A percentile compares a stretch with the other conserved stretches of the same genome.
phyloP scores from a whole-genome alignment of 1,140 invertebrate species.

The Harpegnathos saltator region DNA sequence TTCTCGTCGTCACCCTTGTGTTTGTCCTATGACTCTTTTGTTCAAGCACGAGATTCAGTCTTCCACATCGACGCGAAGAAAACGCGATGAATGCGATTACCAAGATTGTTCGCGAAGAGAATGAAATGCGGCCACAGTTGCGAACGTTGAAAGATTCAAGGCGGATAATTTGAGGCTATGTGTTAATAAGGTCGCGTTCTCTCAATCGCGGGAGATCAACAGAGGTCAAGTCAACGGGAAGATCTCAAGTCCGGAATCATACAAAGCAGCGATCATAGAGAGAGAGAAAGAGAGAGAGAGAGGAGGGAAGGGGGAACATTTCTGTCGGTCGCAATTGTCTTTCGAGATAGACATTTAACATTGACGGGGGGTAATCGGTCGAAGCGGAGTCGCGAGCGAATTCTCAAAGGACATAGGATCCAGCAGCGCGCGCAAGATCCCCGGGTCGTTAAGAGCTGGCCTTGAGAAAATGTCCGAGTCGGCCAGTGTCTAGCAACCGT shows the following conservation, averaged over 20 bases:
- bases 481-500: conserved; percentile 66
- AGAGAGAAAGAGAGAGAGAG: background rate
- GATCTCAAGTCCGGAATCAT: background rate
- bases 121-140: background rate
- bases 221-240: conserved; percentile 1
- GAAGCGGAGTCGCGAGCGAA: background rate
- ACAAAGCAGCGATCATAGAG: background rate
- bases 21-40: no score
- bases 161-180: background rate
- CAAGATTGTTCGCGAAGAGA: background rate
- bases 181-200: background rate
- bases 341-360: conserved; percentile 9
- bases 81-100: background rate
- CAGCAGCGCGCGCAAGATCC: background rate
- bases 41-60: no score
- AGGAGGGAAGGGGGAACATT: no score
- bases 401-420: conserved; percentile 60
- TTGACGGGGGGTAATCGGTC: conserved; percentile 20
- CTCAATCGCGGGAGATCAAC: background rate
- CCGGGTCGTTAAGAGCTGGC: conserved; percentile 53
- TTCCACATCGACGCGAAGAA: no score
- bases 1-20: no score
- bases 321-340: conserved; percentile 16
- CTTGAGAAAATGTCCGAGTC: conserved; percentile 66
- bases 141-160: background rate